A percentile compares a stretch with the other conserved stretches of the same genome.
These are phyloP conservation scores for Cepaea hortensis DNA, from an alignment of 2,888 invertebrate genomes.

Conservation along the genomic window DNA sequence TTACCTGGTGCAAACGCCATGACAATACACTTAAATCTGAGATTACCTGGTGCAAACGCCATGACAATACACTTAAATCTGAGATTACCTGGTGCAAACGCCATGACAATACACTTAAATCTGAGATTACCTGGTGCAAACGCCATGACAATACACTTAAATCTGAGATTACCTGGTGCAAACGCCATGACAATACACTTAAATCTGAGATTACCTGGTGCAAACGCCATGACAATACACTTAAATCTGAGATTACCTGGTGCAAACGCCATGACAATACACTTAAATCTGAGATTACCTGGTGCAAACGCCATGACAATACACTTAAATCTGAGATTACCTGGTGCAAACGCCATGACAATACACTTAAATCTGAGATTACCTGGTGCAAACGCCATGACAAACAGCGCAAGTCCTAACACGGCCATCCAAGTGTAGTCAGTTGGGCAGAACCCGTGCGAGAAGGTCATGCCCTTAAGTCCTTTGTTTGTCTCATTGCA, in stretches of 20 bases:
- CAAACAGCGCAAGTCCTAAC: slow-evolving; percentile 76
- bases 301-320: slow-evolving; percentile 78
- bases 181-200: slow-evolving; percentile 78
- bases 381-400: slow-evolving; percentile 78
- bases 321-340: slow-evolving; percentile 78
- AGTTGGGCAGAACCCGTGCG: slow-evolving; percentile 76
- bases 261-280: slow-evolving; percentile 78
- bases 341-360: slow-evolving; percentile 77
- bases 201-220: slow-evolving; percentile 77
- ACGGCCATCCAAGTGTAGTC: slow-evolving; percentile 76
- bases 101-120: slow-evolving; percentile 79
- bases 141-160: slow-evolving; percentile 78
- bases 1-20: slow-evolving; percentile 77
- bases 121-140: slow-evolving; percentile 77
- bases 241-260: slow-evolving; percentile 77
- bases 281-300: slow-evolving; percentile 77
- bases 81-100: slow-evolving; percentile 76
- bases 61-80: slow-evolving; percentile 79
- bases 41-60: slow-evolving; percentile 77
- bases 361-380: slow-evolving; percentile 76
- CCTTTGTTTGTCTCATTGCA: slow-evolving; percentile 46
- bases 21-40: slow-evolving; percentile 79
- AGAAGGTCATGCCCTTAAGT: background rate
- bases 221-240: slow-evolving; percentile 78
- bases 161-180: slow-evolving; percentile 77